A percentile compares a stretch with the other conserved stretches of the same genome.
These are phyloP conservation scores for Antheraea mylitta DNA, from an alignment of 1,140 invertebrate species.

Conservation along the genomic window DNA sequence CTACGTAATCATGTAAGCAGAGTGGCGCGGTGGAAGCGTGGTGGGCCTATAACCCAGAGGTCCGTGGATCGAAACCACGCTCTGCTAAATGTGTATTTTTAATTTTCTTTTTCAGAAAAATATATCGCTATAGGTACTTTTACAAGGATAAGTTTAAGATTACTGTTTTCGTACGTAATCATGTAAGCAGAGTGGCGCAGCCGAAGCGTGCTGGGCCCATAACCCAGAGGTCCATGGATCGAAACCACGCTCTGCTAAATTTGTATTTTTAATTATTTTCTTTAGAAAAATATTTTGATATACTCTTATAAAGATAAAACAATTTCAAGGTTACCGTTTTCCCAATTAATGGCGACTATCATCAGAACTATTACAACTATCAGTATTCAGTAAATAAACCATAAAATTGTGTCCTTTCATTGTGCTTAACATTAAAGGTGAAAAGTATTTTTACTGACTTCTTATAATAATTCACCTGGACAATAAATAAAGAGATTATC, in stretches of 20 bases:
- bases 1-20: conserved; percentile 26
- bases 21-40: conserved; percentile 58
- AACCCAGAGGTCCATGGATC: conserved; percentile 59
- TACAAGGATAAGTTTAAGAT: neutral
- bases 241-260: conserved; percentile 69
- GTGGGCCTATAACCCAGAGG: conserved; percentile 57
- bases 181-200: conserved; percentile 50
- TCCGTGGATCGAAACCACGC: conserved; percentile 60
- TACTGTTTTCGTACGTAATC: neutral
- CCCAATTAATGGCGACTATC: no score
- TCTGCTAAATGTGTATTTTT: conserved; percentile 55
- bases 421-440: no score
- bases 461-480: no score
- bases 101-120: neutral
- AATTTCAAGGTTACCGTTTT: neutral
- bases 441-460: no score
- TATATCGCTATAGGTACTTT: neutral
- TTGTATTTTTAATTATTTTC: neutral
- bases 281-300: neutral
- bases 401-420: no score
- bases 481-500: no score
- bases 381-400: no score
- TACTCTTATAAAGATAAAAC: neutral
- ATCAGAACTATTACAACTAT: no score
- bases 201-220: conserved; percentile 57